phyloP scores from a whole-genome alignment of 2,113 vertebrate species.

The Macaca fascicularis region T2T-MFA8v1.1 NC_088388.1:7139501-7140000 shows the following conservation, averaged over 20 bases:
- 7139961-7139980: slow-evolving; percentile 21
- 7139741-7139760: slow-evolving; percentile 1
- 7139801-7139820: neutral
- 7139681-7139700: neutral
- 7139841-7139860: neutral
- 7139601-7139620: neutral
- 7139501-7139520: neutral
- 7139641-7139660: slow-evolving; percentile 35
- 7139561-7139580: neutral
- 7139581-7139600: neutral
- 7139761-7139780: neutral
- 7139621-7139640: neutral
- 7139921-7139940: neutral
- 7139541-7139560: neutral
- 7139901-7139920: neutral
- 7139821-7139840: neutral
- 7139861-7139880: neutral
- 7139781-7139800: slow-evolving; percentile 47
- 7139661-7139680: neutral
- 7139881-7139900: neutral
- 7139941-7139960: neutral
- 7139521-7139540: neutral
- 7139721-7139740: neutral
- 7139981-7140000: neutral
- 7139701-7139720: neutral